Evolutionary conservation across 2,113 vertebrate genomes (phyloP).

Genomic region (Euleptes europaea): DNA sequence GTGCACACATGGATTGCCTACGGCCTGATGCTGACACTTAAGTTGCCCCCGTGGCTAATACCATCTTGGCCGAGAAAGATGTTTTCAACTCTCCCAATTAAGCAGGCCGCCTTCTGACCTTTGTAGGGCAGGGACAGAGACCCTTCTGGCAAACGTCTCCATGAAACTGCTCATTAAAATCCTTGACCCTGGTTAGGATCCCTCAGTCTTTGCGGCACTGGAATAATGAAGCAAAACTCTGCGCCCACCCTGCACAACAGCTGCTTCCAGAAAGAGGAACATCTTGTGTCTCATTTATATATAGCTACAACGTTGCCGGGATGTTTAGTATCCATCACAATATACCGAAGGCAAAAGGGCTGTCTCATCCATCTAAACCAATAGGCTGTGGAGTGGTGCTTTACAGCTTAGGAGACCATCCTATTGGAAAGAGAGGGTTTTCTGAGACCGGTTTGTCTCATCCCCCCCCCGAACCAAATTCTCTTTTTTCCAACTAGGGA

Average conservation of each 20-base stretch:
- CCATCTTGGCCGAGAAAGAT: background rate
- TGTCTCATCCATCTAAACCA: background rate
- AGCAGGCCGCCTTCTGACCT: background rate
- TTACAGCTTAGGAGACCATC: background rate
- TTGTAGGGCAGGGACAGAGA: background rate
- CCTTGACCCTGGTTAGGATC: background rate
- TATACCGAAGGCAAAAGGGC: background rate
- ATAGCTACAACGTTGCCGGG: background rate
- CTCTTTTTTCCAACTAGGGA: background rate
- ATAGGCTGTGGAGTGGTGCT: background rate
- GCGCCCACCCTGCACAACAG: background rate
- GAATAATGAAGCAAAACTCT: background rate
- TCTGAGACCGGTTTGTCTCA: too few relatives aligned
- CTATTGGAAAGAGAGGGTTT: background rate
- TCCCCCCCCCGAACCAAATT: background rate
- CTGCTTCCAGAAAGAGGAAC: background rate
- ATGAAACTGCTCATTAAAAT: background rate
- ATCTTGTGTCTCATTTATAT: background rate
- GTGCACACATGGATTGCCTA: background rate
- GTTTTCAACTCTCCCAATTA: background rate
- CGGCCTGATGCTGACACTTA: background rate
- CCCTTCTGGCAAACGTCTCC: accelerated
- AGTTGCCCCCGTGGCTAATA: background rate
- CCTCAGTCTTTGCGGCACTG: background rate
- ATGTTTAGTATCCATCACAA: background rate